Base-by-base conservation (phyloP, 2,113 vertebrate species). In the Thryonomys swinderianus region DNA sequence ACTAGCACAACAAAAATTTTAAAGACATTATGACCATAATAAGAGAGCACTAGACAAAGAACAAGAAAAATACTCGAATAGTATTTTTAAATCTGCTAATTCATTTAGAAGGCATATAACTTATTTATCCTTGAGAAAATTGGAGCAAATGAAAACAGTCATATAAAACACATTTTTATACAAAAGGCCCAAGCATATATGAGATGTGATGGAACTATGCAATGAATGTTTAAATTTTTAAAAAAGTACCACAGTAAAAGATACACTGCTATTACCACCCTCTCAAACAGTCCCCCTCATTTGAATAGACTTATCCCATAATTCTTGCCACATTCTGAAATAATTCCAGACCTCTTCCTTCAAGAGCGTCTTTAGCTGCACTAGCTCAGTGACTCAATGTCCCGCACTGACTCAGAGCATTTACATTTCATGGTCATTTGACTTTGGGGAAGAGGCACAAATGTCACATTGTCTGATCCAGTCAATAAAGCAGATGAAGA, bases 51-150 rank as follows among this genome's bases (percentile, higher is more conserved):
- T n/a, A 86, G 17, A 89, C 12, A 37, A 69, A 85, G 53, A 55
- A 55, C 5, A 6, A 78, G 57, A 13, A 80, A 48, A 40, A 13
- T 64, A 2, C 20, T 64, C 89, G 7, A 62, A 66, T 62, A 94
- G 57, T 76, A 64, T 69, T 87, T 96, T 95, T 85, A 93, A 91
- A 53, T 64, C 32, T 94, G 34, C 42, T 85, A 93, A 84, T 14
- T 86, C 76, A 95, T 21, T 48, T 88, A 57, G 37, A 82, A 85
- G 5, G 3, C 55, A 88, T 53, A 84, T 4, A 85, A 80, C n/a
- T 84, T 84, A 73, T 13, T 88, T 61, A 93, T 93, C 53, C 67
- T 87, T 66, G 48, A 79, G 37, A 96, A 45, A 94, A 83, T 9
- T 71, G 40, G 32, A 17, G 45, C 7, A 3, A 69, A 16, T 45